Conservation (phyloP, 2,888 invertebrate species). For the Tupiocoris notatus region DNA sequence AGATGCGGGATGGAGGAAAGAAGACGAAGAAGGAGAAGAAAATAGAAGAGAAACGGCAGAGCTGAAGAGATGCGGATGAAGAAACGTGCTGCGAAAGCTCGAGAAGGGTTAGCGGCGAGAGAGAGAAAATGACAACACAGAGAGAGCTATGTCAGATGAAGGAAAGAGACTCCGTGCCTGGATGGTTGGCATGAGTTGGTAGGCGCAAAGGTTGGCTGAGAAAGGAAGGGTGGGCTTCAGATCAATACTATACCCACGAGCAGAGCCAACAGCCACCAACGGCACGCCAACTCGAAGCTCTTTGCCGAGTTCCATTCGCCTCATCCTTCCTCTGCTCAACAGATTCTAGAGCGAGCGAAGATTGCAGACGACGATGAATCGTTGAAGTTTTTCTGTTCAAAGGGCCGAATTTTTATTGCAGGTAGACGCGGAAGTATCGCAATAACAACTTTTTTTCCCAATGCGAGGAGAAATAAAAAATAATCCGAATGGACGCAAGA, state of each 20-base stretch:
- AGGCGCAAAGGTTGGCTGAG: no score
- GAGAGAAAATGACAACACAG: constrained; percentile 21
- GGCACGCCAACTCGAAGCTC: neutral
- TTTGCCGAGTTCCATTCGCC: neutral
- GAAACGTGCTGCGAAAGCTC: no score
- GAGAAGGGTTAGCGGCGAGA: neutral
- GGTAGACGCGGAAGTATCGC: no score
- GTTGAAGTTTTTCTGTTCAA: no score
- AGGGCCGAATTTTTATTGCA: no score
- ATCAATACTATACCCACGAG: constrained; percentile 16
- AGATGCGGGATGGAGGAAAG: neutral
- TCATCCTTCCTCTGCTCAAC: constrained; percentile 19
- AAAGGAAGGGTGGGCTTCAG: constrained; percentile 17
- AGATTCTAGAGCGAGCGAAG: neutral
- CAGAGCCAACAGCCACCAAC: constrained; percentile 7
- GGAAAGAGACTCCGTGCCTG: constrained; percentile 32
- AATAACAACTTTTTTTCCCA: no score
- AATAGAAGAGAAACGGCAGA: neutral
- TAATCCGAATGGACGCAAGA: no score
- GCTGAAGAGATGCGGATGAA: no score
- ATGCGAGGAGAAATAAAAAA: no score
- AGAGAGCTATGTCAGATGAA: constrained; percentile 29
- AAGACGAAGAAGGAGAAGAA: neutral
- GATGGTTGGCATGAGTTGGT: neutral
- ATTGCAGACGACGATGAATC: neutral